Conservation (phyloP, 2,888 invertebrate genomes). For the Melipona bicolor region DNA sequence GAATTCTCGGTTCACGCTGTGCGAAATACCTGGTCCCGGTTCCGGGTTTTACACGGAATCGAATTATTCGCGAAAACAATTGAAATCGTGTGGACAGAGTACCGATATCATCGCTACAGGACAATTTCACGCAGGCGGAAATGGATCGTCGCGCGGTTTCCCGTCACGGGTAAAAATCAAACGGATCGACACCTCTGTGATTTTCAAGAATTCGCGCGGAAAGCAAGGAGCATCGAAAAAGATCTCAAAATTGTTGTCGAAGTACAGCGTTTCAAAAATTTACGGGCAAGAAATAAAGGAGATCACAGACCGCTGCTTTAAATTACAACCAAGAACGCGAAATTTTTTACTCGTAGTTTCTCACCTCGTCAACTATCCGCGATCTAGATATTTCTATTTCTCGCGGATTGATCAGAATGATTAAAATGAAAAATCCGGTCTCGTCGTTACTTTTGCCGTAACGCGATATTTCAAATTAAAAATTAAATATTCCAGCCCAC, state of each 20-base stretch:
- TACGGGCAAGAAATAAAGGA: too few relatives aligned
- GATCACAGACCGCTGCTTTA: too few relatives aligned
- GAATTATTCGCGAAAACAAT: constrained; percentile 37
- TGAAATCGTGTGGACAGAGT: constrained; percentile 24
- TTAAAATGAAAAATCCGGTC: too few relatives aligned
- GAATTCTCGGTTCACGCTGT: constrained; percentile 20
- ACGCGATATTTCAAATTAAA: too few relatives aligned
- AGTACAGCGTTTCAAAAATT: too few relatives aligned
- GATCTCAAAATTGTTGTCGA: not conserved
- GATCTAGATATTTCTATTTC: too few relatives aligned
- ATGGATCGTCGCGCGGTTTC: not conserved
- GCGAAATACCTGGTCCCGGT: constrained; percentile 12
- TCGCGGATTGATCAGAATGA: too few relatives aligned
- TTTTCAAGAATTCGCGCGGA: not conserved
- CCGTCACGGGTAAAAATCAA: not conserved
- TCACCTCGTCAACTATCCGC: too few relatives aligned
- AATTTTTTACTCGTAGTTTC: too few relatives aligned
- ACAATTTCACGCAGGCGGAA: constrained; percentile 20
- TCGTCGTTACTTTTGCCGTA: too few relatives aligned
- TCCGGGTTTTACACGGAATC: constrained; percentile 18
- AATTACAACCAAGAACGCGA: too few relatives aligned
- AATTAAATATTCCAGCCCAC: too few relatives aligned
- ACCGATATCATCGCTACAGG: constrained; percentile 13
- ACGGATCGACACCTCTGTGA: not conserved
- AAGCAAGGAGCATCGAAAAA: not conserved